A percentile compares a stretch with the other conserved stretches of the same genome.
Evolutionary conservation across 2,113 vertebrate species (phyloP).

Genomic region (rat (Rattus norvegicus)): GRCr8 NC_086020.1:48692501-48693000

Average conservation of each 20-base stretch:
- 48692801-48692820: background rate
- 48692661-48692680: background rate
- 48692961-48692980: conserved; percentile 13
- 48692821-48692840: background rate
- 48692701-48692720: background rate
- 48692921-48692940: too few species aligned
- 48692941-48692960: background rate
- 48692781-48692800: background rate
- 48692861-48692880: background rate
- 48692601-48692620: background rate
- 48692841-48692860: background rate
- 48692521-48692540: background rate
- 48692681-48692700: background rate
- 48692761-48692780: background rate
- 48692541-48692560: background rate
- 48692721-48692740: background rate
- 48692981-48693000: background rate
- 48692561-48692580: background rate
- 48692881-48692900: background rate
- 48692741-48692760: background rate
- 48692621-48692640: background rate
- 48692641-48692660: background rate
- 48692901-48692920: background rate
- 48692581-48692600: background rate
- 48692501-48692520: background rate